These are phyloP conservation scores for Phyllotis vaccarum DNA, from an alignment of 2,797 vertebrate species.

Conservation along the genomic window DNA sequence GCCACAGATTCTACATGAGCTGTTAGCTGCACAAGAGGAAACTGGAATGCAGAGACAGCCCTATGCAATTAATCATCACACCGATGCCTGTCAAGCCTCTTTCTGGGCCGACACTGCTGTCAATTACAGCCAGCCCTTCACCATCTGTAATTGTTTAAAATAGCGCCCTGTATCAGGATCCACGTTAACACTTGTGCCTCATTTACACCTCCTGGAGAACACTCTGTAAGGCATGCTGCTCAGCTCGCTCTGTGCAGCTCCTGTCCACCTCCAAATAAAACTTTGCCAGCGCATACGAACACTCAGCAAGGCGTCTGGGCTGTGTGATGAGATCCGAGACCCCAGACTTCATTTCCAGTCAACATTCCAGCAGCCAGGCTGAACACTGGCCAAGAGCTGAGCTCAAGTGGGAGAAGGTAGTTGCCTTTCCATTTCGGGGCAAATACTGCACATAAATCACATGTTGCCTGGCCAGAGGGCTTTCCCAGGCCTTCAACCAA, in stretches of 20 bases:
- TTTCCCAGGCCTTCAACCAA: neutral
- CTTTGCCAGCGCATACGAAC: conserved; percentile 12
- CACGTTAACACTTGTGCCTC: conserved; percentile 85
- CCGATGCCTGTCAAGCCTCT: conserved; percentile 95
- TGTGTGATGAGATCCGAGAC: conserved; percentile 66
- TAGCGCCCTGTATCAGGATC: conserved; percentile 80
- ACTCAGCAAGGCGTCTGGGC: conserved; percentile 67
- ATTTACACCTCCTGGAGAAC: conserved; percentile 83
- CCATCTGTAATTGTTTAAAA: conserved; percentile 93
- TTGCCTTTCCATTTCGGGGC: neutral
- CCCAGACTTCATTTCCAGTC: conserved; percentile 70
- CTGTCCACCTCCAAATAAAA: conserved; percentile 72
- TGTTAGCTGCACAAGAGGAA: conserved; percentile 92
- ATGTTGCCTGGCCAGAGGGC: neutral
- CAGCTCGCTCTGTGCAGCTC: conserved; percentile 57
- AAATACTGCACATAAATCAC: conserved; percentile 41
- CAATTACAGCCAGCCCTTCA: conserved; percentile 90
- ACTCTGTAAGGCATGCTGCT: conserved; percentile 69
- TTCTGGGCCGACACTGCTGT: conserved; percentile 94
- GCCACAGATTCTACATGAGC: conserved; percentile 90
- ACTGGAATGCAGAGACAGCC: conserved; percentile 92
- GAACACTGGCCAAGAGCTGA: conserved; percentile 11
- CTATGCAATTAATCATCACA: conserved; percentile 97
- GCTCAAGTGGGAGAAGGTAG: conserved; percentile 44
- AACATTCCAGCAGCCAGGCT: conserved; percentile 65